Conservation (phyloP, 2,888 invertebrate species). For the Ophion ellenae region DNA sequence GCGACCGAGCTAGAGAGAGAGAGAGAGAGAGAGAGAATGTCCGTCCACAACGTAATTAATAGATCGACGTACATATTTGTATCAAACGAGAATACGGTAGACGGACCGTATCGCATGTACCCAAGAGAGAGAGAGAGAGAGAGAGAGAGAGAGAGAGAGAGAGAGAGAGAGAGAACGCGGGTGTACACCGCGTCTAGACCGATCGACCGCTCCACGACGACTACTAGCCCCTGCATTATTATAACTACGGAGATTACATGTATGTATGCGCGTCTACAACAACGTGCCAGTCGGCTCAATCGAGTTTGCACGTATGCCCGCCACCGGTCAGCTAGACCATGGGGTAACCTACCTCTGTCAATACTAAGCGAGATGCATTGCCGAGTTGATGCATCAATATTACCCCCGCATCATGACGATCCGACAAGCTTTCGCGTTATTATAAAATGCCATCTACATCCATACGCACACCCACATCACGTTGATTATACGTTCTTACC, state of each 20-base stretch:
- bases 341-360: slow-evolving; percentile 49
- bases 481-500: no score
- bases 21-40: slow-evolving; percentile 27
- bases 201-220: slow-evolving; percentile 76
- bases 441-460: background rate
- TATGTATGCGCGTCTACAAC: slow-evolving; percentile 48
- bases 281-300: slow-evolving; percentile 55
- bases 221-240: slow-evolving; percentile 51
- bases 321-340: slow-evolving; percentile 49
- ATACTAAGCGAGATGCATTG: slow-evolving; percentile 55
- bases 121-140: slow-evolving; percentile 37
- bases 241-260: slow-evolving; percentile 61
- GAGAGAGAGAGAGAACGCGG: slow-evolving; percentile 60
- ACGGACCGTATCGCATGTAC: slow-evolving; percentile 39
- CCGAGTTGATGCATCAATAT: slow-evolving; percentile 50
- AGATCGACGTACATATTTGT: slow-evolving; percentile 76
- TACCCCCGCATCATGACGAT: slow-evolving; percentile 22
- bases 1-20: slow-evolving; percentile 24
- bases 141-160: slow-evolving; percentile 34
- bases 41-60: slow-evolving; percentile 64
- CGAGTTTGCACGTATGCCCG: slow-evolving; percentile 54
- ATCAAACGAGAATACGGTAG: slow-evolving; percentile 67
- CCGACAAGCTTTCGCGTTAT: slow-evolving; percentile 31
- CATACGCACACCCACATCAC: background rate
- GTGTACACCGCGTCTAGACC: slow-evolving; percentile 77